phyloP scores from a whole-genome alignment of 2,888 invertebrate genomes.

The Cabera pusaria region DNA sequence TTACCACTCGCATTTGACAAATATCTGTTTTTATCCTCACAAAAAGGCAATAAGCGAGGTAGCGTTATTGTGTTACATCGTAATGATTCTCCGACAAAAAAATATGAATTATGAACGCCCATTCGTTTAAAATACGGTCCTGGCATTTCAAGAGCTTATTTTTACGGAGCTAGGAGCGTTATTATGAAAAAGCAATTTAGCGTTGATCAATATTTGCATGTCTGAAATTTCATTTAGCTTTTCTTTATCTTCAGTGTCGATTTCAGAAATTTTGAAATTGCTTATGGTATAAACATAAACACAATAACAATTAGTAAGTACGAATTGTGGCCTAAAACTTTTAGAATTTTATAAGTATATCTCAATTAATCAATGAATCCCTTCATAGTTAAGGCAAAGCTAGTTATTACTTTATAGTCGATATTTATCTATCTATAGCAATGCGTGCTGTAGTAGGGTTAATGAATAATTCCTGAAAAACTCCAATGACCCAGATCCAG shows the following conservation, averaged over 20 bases:
- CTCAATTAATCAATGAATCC: too few relatives aligned
- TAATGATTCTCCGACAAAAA: conserved; percentile 47
- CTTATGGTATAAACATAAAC: conserved; percentile 12
- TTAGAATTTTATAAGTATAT: too few relatives aligned
- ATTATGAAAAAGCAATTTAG: conserved; percentile 42
- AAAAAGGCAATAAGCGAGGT: conserved; percentile 52
- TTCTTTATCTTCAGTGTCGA: conserved; percentile 29
- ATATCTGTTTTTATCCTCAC: conserved; percentile 43
- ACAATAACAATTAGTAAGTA: conserved; percentile 11
- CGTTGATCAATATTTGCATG: conserved; percentile 39
- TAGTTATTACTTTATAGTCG: too few relatives aligned
- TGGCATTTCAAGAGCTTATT: conserved; percentile 44
- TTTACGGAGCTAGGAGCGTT: conserved; percentile 41
- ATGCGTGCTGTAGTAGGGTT: too few relatives aligned
- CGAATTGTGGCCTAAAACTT: too few relatives aligned
- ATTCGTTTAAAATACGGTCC: conserved; percentile 42
- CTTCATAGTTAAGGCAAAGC: too few relatives aligned
- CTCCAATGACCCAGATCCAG: too few relatives aligned
- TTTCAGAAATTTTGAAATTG: conserved; percentile 20
- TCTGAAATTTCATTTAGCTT: conserved; percentile 42
- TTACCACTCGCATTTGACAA: conserved; percentile 48
- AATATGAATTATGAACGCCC: conserved; percentile 44
- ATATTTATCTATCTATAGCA: too few relatives aligned
- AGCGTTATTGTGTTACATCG: conserved; percentile 50
- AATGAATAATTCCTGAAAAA: too few relatives aligned